Base-by-base conservation (phyloP, 2,888 invertebrate genomes). In the Aelia acuminata region DNA sequence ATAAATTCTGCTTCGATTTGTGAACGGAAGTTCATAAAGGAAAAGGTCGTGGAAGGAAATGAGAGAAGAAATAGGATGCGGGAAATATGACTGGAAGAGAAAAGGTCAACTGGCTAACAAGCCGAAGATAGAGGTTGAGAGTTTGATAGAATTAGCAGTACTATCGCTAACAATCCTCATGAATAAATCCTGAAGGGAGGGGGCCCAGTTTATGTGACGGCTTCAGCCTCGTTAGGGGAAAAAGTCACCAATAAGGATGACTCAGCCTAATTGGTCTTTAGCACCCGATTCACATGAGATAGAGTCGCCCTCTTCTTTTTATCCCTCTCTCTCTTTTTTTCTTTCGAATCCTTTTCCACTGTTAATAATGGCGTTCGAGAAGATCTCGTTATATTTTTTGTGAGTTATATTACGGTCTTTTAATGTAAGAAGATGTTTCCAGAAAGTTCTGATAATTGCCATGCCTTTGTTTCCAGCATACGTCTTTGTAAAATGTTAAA, bases 201-300 rank as follows among this genome's bases (percentile, higher is more conserved):
- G 13, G 39, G 43, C 35, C 22, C 13, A 39, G 80, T 39, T 80
- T 80, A 80, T 80, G 43, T 43, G 80, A 47, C 43, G 22, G 80
- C 43, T 43, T 39, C 11, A 39, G n/a, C 13, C 80, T 80, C 80
- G 80, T 80, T 80, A 80, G 80, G 43, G 80, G 43, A 43, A 80
- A 39, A 80, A 80, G 80, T 80, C 80, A 80, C 80, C 80, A 80
- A 80, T 80, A 80, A 80, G 80, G 80, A 43, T 43, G 43, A 47
- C 11, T 80, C 39, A 80, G 80, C 80, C 80, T 80, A 80, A 80
- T 80, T 80, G 80, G 80, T 70, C 63, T 70, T 70, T 70, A 70
- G 63, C 63, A 18, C 63, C 63, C 63, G 63, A 70, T 70, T 70
- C 63, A 70, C 63, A 70, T 70, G 63, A 80, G 80, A 11, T 35